Conservation (phyloP, 2,797 vertebrate species). For the Syngnathus acus region DNA sequence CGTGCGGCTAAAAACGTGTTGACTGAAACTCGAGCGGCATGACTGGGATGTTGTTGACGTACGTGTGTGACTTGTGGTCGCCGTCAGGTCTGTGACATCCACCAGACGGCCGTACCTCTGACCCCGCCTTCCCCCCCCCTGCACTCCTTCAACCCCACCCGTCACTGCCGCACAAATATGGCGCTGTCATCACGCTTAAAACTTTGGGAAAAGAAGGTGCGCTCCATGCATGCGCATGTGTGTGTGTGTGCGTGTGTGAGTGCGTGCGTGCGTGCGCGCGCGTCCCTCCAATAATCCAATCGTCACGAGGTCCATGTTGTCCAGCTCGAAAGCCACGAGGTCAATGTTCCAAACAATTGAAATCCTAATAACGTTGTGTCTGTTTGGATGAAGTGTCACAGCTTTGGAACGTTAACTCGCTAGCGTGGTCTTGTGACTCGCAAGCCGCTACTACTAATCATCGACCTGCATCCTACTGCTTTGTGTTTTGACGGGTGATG, state of each 20-base stretch:
- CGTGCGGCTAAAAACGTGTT: not conserved
- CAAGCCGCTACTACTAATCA: not conserved
- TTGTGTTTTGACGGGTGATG: not conserved
- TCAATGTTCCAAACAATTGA: not conserved
- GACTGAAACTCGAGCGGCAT: not conserved
- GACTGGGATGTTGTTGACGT: not conserved
- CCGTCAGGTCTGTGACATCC: constrained; percentile 37
- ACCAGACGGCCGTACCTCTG: constrained; percentile 9
- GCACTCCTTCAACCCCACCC: not conserved
- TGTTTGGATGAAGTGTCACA: not conserved
- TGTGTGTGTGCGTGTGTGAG: constrained; percentile 15
- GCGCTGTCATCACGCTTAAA: constrained; percentile 94
- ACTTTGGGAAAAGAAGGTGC: constrained; percentile 90
- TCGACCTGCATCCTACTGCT: not conserved
- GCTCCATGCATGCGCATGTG: not conserved
- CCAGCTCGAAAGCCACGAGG: too few relatives aligned
- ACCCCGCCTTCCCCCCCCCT: constrained; percentile 2
- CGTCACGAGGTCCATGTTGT: too few relatives aligned
- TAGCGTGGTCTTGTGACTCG: not conserved
- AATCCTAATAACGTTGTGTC: not conserved
- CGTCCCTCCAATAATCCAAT: too few relatives aligned
- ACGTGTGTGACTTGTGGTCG: not conserved
- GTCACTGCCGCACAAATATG: constrained; percentile 62
- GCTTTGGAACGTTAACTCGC: not conserved
- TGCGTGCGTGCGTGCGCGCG: not conserved